Percentiles rank a stretch among this genome's conserved stretches.
phyloP scores from a whole-genome alignment of 2,888 invertebrate genomes.

The Nomada ferruginata region DNA sequence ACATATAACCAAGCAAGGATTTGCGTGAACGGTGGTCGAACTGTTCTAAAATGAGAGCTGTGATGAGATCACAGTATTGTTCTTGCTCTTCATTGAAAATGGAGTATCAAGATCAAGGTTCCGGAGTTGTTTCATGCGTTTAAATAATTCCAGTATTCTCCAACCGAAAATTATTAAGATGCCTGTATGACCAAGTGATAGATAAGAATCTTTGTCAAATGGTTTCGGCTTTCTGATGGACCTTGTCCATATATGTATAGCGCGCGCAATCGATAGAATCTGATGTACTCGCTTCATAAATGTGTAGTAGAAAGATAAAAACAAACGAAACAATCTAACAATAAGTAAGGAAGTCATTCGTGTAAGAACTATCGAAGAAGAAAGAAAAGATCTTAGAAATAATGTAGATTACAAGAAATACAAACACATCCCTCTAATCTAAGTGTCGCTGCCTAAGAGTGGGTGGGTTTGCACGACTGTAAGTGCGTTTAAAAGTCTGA shows the following conservation, averaged over 20 bases:
- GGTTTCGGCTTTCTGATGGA: conserved; percentile 22
- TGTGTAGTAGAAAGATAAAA: conserved; percentile 81
- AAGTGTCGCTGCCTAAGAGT: conserved; percentile 78
- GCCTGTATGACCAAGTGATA: conserved; percentile 38
- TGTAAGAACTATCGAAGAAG: conserved; percentile 79
- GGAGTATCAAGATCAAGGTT: conserved; percentile 16
- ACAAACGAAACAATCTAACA: conserved; percentile 79
- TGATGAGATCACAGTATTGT: conserved; percentile 42
- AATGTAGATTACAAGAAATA: conserved; percentile 81
- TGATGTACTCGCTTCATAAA: conserved; percentile 69
- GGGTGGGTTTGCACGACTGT: conserved; percentile 75
- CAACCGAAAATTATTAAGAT: conserved; percentile 44
- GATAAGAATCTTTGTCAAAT: conserved; percentile 36
- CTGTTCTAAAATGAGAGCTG: conserved; percentile 41
- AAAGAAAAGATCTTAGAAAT: conserved; percentile 77
- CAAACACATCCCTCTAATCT: conserved; percentile 81
- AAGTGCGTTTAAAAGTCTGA: conserved; percentile 61
- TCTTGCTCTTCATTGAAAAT: conserved; percentile 1
- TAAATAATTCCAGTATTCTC: conserved; percentile 40
- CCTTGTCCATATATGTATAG: conserved; percentile 48
- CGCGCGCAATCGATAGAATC: conserved; percentile 48
- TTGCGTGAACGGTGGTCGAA: conserved; percentile 31
- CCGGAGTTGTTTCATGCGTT: conserved; percentile 4
- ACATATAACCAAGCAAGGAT: conserved; percentile 49
- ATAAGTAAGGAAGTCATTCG: conserved; percentile 79